These are phyloP conservation scores for Perdita meconis DNA, from an alignment of 2,888 invertebrate genomes.

Conservation along the genomic window DNA sequence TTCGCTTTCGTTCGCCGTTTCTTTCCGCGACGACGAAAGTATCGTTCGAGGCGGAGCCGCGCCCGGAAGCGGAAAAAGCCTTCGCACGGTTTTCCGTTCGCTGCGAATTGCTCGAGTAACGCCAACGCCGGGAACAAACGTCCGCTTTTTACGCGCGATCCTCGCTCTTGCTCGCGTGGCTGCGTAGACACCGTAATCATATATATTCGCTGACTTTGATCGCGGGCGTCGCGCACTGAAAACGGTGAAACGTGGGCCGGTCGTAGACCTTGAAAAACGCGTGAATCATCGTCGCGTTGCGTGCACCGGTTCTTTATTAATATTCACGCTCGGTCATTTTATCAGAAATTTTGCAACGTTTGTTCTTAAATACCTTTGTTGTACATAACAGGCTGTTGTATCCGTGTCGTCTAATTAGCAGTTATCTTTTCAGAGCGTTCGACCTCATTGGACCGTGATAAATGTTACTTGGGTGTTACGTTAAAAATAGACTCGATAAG, in stretches of 20 bases:
- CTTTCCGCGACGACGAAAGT: background rate
- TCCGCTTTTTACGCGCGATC: background rate
- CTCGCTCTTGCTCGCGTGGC: background rate
- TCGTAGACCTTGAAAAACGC: conserved; percentile 18
- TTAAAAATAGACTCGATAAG: conserved; percentile 13
- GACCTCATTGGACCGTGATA: background rate
- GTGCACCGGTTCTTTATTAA: too few species aligned
- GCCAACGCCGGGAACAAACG: background rate
- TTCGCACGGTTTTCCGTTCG: background rate
- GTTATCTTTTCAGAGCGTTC: background rate
- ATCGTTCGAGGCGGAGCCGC: background rate
- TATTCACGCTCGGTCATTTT: too few species aligned
- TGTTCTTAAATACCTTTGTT: too few species aligned
- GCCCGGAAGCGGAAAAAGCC: background rate
- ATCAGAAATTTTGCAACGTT: too few species aligned
- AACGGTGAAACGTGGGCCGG: conserved; percentile 9
- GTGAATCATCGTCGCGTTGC: background rate
- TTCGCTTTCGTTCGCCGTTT: background rate
- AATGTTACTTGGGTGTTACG: background rate
- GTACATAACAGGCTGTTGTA: too few species aligned
- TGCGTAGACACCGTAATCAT: background rate
- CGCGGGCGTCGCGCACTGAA: background rate
- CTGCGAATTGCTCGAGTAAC: background rate
- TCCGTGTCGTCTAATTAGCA: too few species aligned
- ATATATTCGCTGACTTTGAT: background rate